Evolutionary conservation across 2,888 invertebrate species (phyloP), one percentile per base, ranked within the genome.

Genomic region (Choreutis nemorana): DNA sequence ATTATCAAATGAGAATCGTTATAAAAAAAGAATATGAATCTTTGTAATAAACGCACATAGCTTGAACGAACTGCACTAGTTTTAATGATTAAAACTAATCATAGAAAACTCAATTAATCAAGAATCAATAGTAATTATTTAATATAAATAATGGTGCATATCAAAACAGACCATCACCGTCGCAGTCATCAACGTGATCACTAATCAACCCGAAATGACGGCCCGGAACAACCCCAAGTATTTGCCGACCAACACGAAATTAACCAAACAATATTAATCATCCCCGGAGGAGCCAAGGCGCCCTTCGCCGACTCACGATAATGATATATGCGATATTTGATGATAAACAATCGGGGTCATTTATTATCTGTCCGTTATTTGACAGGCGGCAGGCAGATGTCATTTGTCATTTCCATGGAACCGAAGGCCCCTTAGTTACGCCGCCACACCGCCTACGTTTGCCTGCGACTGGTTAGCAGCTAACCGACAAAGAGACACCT

Each of bases 321-420:
- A 77, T 79, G 79, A 79, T 78, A 77, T 79, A 79, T 79, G 75
- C 68, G 72, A 73, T 78, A 77, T 79, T 79, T 79, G 79, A 80
- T 77, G 81, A 80, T 81, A 80, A 81, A 82, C 81, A 81, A 81
- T 81, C 79, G 75, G 67, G 79, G 81, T 81, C 82, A 83, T 83
- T 83, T 83, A 83, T 83, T 83, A 83, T 82, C 78, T 80, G 80
- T 77, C 79, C 77, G 81, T 80, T 83, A 83, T 83, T 82, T 81
- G 83, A 82, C 83, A 83, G 81, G 83, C 82, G 82, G 77, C 77
- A 80, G 83, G 82, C 83, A 83, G 83, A 82, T 83, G 83, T 83
- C 83, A 82, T 84, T 84, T 84, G 83, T 84, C 83, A 84, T 82
- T 77, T 75, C 75, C 64, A 68, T 77, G 68, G 72, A 72, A 70